Base-by-base conservation (phyloP, 1,140 invertebrate genomes). In the Physella acuta region DNA sequence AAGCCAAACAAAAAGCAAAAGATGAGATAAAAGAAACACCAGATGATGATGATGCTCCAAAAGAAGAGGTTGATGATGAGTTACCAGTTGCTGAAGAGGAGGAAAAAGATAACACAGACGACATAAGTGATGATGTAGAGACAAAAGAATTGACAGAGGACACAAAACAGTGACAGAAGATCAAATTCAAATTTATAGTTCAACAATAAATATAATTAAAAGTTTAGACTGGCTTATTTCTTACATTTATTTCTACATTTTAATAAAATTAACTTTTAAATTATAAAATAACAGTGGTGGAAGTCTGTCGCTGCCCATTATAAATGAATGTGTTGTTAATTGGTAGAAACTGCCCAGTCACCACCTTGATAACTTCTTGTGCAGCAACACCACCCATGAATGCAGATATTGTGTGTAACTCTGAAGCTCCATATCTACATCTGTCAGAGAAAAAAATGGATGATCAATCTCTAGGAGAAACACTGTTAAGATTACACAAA, bases 331-430 rank as follows among this genome's bases (percentile, higher is more conserved):
- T 95, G 85, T 98, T 98, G 84, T 98, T 91, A 49, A 99, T 88
- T 16, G 97, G 96, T 79, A 95, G 92, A 84, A 97, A 99, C 86
- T 99, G 97, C 77, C 90, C 90, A 1, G 97, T 99, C 55, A 98
- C 89, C n/a, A 99, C 87, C 88, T 99, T 99, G 67, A 99, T 98
- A 2, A 91, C 90, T 87, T 99, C 97, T 78, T 99, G 97, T 17
- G 96, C 95, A 49, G 91, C 92, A 81, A 94, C 92, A 1, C 96
- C 97, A 74, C 90, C 94, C 68, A 99, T 88, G 84, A 95, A 95
- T 11, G 96, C 91, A 33, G 96, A 94, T n/a, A 99, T 89, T 36
- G 94, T 93, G 86, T 99, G 97, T 51, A 98, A 85, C 86, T 99
- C 96, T 8, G 92, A 89, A 24, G 93, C 95, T 55, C 97, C 97